Evolutionary conservation across 2,888 invertebrate genomes (phyloP), one percentile per base, ranked within the genome.

Genomic region (Tenthredo amoena): DNA sequence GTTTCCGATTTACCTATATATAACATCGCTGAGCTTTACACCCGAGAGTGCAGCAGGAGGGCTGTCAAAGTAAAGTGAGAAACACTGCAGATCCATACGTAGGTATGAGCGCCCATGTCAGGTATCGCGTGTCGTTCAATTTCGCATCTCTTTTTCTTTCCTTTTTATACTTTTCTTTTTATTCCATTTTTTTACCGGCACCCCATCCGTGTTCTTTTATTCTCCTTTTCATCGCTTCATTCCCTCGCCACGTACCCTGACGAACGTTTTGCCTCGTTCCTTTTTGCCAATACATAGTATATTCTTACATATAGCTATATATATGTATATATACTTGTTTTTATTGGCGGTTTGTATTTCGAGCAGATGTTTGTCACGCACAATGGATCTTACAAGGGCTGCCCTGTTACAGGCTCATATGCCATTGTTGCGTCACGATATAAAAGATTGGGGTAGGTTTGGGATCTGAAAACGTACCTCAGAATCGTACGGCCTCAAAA

Each of bases 291-390:
- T 81, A 74, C 74, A 74, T 74, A 74, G n/a, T 74, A 74, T 74
- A 74, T 43, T 6, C 26, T 50, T 62, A 62, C 34, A 21, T 47
- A 18, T 1, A 2, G 26, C 0, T 82, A 40, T 12, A 18, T n/a
- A 21, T 65, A 34, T 9, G 10, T 9, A 65, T 40, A 79, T 87
- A 87, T 87, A 86, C 88, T 89, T 90, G 90, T 91, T 92, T 93
- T 92, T 92, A 93, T 92, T 93, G 91, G 93, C 91, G 91, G 92
- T 92, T 93, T 92, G 90, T 92, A 92, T 93, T 93, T 91, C 93
- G 90, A 90, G 92, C 93, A 93, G 93, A 93, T 93, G 93, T 92
- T 91, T 89, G 89, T 86, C 86, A 81, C 86, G 74, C 85, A 92
- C 91, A 93, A 93, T 91, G 88, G 88, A 47, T 84, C 85, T 86